A percentile compares a stretch with the other conserved stretches of the same genome.
These are phyloP conservation scores for Monodelphis domestica DNA, from an alignment of 2,797 vertebrate genomes.

Conservation along the genomic window DNA sequence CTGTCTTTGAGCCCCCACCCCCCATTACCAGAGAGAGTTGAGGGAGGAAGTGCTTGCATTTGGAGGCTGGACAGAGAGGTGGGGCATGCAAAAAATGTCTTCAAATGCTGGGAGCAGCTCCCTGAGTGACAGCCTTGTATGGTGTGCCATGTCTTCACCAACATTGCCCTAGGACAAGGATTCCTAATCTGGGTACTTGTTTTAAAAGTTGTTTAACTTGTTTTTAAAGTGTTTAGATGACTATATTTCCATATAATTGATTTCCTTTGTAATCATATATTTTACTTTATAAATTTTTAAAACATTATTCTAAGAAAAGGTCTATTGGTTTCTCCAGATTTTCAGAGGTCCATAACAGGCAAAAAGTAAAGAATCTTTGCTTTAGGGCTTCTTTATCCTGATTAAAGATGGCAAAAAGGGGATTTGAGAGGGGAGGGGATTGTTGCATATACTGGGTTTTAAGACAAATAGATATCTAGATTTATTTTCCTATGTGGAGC, in stretches of 20 bases:
- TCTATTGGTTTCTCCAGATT: neutral
- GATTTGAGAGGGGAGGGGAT: neutral
- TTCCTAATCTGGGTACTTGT: neutral
- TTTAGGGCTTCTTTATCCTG: neutral
- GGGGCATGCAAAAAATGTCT: no score
- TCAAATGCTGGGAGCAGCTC: no score
- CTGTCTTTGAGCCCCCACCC: no score
- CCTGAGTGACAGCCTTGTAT: no score
- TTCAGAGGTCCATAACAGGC: neutral
- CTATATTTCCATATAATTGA: neutral
- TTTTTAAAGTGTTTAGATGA: neutral
- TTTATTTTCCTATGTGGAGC: neutral
- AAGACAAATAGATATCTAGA: neutral
- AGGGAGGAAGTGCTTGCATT: no score
- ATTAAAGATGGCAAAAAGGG: neutral
- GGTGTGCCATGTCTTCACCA: no score
- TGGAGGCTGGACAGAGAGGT: no score
- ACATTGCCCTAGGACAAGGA: neutral
- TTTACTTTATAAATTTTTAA: neutral
- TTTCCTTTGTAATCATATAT: neutral
- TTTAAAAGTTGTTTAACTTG: no score
- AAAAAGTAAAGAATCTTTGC: neutral
- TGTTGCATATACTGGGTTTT: neutral
- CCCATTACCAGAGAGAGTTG: no score
- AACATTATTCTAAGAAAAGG: neutral